A percentile compares a stretch with the other conserved stretches of the same genome.
These are phyloP conservation scores for Propsilocerus akamusi DNA, from an alignment of 1,140 invertebrate genomes.

Conservation along the genomic window DNA sequence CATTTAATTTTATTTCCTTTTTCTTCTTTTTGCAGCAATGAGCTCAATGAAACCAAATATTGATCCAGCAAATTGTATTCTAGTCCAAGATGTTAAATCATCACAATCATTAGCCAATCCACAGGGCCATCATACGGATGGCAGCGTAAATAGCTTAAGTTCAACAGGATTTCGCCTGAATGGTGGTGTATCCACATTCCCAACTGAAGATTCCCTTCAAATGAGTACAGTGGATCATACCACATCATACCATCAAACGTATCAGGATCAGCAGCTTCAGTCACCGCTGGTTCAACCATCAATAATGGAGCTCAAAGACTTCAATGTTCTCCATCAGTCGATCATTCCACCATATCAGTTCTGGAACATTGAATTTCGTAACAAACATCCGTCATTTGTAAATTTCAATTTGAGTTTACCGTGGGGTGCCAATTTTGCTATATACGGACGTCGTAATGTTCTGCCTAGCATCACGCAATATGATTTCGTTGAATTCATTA, in stretches of 20 bases:
- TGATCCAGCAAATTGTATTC: conserved; percentile 69
- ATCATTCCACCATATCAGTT: conserved; percentile 75
- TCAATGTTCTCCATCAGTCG: conserved; percentile 60
- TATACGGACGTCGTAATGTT: conserved; percentile 80
- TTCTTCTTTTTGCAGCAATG: conserved; percentile 46
- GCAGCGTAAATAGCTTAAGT: conserved; percentile 35
- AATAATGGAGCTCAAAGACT: conserved; percentile 58
- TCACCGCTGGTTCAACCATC: conserved; percentile 52
- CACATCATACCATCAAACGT: conserved; percentile 32
- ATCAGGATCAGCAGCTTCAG: conserved; percentile 41
- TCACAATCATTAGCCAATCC: conserved; percentile 50
- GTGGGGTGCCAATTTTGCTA: conserved; percentile 79
- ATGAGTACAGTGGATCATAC: conserved; percentile 48
- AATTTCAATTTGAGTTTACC: conserved; percentile 78
- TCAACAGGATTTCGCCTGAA: neutral
- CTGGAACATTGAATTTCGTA: conserved; percentile 79
- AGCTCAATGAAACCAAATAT: conserved; percentile 68
- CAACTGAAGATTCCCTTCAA: conserved; percentile 38
- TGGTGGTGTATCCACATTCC: conserved; percentile 15
- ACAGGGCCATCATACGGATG: conserved; percentile 27
- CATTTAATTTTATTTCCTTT: conserved; percentile 8
- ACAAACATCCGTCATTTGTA: conserved; percentile 73
- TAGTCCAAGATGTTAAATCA: conserved; percentile 79
- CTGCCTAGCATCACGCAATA: conserved; percentile 89
- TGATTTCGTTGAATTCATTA: conserved; percentile 84